Evolutionary conservation across 1,140 invertebrate species (phyloP), one percentile per base, ranked within the genome.

Genomic region (Lordiphosa clarofinis): DNA sequence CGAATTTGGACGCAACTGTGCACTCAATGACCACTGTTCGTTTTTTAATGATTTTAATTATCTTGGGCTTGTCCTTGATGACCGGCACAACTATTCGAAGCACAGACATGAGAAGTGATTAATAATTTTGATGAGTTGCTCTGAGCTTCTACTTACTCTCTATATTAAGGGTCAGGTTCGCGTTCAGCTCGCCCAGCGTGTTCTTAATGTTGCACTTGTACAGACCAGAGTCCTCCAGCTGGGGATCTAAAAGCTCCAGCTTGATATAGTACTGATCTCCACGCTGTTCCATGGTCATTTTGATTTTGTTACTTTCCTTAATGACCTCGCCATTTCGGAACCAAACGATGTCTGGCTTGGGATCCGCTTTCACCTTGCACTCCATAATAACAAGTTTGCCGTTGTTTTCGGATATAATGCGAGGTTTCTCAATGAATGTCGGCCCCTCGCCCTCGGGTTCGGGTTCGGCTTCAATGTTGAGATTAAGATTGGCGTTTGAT

Each of bases 121-220:
- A 24, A 6, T 24, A 24, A 6, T 4, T 24, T 24, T 24, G 2
- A 1, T 24, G 21, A 1, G 4, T 24, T 24, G 2, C 21, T 24
- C 4, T 24, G 4, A 19, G 21, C 21, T 9, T 10, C 11, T 64
- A 92, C 94, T 93, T 92, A 97, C 97, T 97, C 94, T 98, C 96
- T 90, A 99, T 97, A 90, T 99, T 99, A 56, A 99, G 92, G 56
- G 97, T 98, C 38, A 99, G 91, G 90, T 99, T 99, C 35, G 97
- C 96, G 90, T 98, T 98, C 40, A 98, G 92, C 92, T 99, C 98
- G 67, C 98, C 98, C 86, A 96, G 92, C 66, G 94, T 91, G 90
- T 99, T 99, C 90, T 98, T 99, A 60, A 99, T 97, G 82, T 97
- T 98, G 89, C 98, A 99, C 90, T 99, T 99, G 91, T 99, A 99